phyloP scores from a whole-genome alignment of 2,797 vertebrate species.

The Thunnus albacares region DNA sequence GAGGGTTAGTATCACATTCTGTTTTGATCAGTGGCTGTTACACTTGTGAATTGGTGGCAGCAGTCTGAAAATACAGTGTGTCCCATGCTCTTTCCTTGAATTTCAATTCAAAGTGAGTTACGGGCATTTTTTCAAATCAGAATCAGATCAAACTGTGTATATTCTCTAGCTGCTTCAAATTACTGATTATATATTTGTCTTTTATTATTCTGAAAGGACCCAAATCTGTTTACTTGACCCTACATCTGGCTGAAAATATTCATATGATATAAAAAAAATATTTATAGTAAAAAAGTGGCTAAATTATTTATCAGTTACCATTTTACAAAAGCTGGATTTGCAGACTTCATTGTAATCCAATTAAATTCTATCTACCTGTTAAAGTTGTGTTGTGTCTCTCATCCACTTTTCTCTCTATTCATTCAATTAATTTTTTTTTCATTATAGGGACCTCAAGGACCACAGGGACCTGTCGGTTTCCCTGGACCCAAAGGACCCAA shows the following conservation, averaged over 20 bases:
- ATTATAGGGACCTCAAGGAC: slow-evolving; percentile 95
- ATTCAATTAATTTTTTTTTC: slow-evolving; percentile 39
- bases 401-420: neutral
- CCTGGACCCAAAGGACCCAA: slow-evolving; percentile 97
- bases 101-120: slow-evolving; percentile 22
- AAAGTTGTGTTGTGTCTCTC: slow-evolving; percentile 3
- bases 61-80: neutral
- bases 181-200: neutral
- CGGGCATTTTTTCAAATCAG: slow-evolving; percentile 14
- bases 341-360: neutral
- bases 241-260: neutral
- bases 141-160: neutral
- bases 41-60: slow-evolving; percentile 26
- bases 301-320: neutral
- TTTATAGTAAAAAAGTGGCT: neutral
- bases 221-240: neutral
- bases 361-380: neutral
- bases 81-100: neutral
- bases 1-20: slow-evolving; percentile 87
- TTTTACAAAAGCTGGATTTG: neutral
- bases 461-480: slow-evolving; percentile 96
- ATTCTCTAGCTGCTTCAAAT: neutral
- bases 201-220: neutral
- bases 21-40: slow-evolving; percentile 44
- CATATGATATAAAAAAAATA: neutral